Evolutionary conservation across 2,113 vertebrate genomes (phyloP).

Genomic region (Eulacestoma nigropectus): DNA sequence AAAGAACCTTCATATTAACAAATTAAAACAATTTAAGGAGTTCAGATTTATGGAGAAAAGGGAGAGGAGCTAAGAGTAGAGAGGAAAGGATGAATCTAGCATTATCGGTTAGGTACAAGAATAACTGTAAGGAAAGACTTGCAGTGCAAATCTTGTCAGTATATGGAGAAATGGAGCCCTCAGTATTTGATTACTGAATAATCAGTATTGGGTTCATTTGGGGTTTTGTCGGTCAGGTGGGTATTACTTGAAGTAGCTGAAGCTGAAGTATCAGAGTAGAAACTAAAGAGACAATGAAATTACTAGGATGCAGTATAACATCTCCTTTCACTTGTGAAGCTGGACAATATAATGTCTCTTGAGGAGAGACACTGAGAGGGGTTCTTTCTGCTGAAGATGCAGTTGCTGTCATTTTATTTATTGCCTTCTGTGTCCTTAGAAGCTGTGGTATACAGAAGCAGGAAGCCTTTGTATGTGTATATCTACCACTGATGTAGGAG

Average conservation of each 20-base stretch:
- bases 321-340: neutral
- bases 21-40: neutral
- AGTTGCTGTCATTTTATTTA: neutral
- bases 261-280: neutral
- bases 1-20: neutral
- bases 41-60: neutral
- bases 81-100: neutral
- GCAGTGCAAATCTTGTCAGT: neutral
- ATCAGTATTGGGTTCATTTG: neutral
- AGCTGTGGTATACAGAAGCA: neutral
- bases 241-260: neutral
- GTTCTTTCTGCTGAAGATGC: neutral
- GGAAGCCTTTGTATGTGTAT: neutral
- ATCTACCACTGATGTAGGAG: neutral
- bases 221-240: neutral
- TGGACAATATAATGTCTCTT: neutral
- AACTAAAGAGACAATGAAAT: neutral
- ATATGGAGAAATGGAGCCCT: neutral
- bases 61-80: neutral
- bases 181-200: neutral
- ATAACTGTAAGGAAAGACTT: neutral
- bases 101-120: neutral
- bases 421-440: neutral
- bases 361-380: neutral
- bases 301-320: neutral